Evolutionary conservation across 2,113 vertebrate species (phyloP).

Genomic region (Eleginops maclovinus): DNA sequence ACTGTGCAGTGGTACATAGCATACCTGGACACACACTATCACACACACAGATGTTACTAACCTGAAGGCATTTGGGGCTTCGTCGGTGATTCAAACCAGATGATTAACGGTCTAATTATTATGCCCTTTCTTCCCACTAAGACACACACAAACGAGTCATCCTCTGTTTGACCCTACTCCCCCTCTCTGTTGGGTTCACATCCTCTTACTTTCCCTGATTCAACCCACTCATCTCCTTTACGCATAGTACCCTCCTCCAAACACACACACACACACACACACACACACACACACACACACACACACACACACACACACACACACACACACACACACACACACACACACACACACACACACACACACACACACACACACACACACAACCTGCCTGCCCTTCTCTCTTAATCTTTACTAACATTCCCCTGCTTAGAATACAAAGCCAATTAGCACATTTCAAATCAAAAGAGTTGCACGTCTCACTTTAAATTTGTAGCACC

Average conservation of each 20-base stretch:
- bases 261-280: constrained; percentile 2
- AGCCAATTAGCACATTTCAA: constrained; percentile 67
- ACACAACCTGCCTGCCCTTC: constrained; percentile 25
- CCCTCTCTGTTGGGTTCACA: constrained; percentile 41
- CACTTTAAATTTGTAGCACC: constrained; percentile 34
- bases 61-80: constrained; percentile 59
- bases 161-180: constrained; percentile 63
- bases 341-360: constrained; percentile 15
- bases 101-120: constrained; percentile 76
- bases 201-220: constrained; percentile 43
- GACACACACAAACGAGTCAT: constrained; percentile 39
- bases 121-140: constrained; percentile 46
- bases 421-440: constrained; percentile 41
- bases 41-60: constrained; percentile 46
- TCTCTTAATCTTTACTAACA: constrained; percentile 53
- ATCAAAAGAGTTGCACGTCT: constrained; percentile 40
- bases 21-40: constrained; percentile 54
- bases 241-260: background rate
- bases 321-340: no score
- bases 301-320: no score
- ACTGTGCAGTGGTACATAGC: constrained; percentile 43
- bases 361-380: constrained; percentile 8
- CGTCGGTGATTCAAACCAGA: constrained; percentile 64
- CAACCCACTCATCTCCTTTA: constrained; percentile 45
- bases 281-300: no score